Conservation (phyloP, 2,888 invertebrate genomes). For the Auanema sp. region DNA sequence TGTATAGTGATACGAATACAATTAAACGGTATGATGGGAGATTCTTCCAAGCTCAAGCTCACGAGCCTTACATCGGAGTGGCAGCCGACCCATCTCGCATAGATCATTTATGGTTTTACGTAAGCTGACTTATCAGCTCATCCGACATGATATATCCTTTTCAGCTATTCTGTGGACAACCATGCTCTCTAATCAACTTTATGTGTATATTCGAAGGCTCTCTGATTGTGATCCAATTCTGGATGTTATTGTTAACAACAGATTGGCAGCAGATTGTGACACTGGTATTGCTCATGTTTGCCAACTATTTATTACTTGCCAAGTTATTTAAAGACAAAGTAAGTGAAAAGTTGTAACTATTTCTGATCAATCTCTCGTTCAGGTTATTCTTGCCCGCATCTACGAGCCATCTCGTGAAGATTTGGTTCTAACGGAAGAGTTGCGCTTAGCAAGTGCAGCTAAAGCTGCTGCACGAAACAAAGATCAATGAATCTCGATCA, state of each 20-base stretch:
- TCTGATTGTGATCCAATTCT: constrained; percentile 71
- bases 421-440: constrained; percentile 28
- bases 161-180: constrained; percentile 85
- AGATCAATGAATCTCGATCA: too few species aligned
- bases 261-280: constrained; percentile 92
- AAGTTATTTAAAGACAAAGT: constrained; percentile 76
- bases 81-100: constrained; percentile 84
- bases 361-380: neutral
- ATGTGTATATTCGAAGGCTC: constrained; percentile 71
- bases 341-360: neutral
- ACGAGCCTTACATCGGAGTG: constrained; percentile 69
- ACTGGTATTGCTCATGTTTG: constrained; percentile 81
- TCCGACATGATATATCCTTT: constrained; percentile 58
- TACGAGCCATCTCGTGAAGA: constrained; percentile 58
- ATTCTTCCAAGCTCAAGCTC: constrained; percentile 31
- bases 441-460: too few species aligned
- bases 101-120: constrained; percentile 82
- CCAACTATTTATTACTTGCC: constrained; percentile 88
- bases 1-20: constrained; percentile 35
- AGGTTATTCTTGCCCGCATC: constrained; percentile 55
- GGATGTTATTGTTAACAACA: constrained; percentile 77
- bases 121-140: constrained; percentile 69
- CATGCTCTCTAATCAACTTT: constrained; percentile 73
- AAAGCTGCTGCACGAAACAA: too few species aligned
- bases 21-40: constrained; percentile 40